Base-by-base conservation (phyloP, 2,888 invertebrate genomes). In the Rhagium mordax region DNA sequence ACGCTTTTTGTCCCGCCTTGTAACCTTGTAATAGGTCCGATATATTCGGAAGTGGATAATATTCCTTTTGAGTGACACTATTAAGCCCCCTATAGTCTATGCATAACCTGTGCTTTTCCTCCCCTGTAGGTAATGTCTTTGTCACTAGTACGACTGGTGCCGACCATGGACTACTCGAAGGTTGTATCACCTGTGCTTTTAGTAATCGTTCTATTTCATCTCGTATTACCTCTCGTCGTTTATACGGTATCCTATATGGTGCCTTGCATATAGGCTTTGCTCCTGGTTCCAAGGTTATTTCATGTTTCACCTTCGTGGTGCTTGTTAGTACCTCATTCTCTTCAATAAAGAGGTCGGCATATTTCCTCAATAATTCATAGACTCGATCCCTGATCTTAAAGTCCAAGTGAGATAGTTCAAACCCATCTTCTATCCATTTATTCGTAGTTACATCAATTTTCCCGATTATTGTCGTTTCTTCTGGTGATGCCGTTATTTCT, bases 171-270 rank as follows among this genome's bases (percentile, higher is more conserved):
- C 74, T 71, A 18, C 21, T 66, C 33, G 74, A 71, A 13, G 71
- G 70, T 33, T 67, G 41, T 20, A 71, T 71, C n/a, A 70, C 49
- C 59, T 61, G 16, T 18, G 60, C 49, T 13, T 62, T 61, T 27
- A 72, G 15, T 20, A 73, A 27, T 20, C 70, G 24, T 8, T 69
- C 64, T 24, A 72, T 59, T 64, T 69, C 68, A 27, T 27, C 6
- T 6, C 27, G 27, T 27, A 27, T 6, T 6, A 6, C 6, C 27
- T 27, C 27, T 6, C 27, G 3, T 27, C 27, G 60, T 20, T 70
- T 61, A 57, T 73, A 70, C 16, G 70, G 73, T 51, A 73, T 73
- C n/a, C n/a, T n/a, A n/a, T n/a, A n/a, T n/a, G n/a, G n/a, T n/a
- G n/a, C n/a, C n/a, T n/a, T n/a, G n/a, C 18, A 68, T 13, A 72